Evolutionary conservation across 2,888 invertebrate species (phyloP).

Genomic region (Graphium colonna): DNA sequence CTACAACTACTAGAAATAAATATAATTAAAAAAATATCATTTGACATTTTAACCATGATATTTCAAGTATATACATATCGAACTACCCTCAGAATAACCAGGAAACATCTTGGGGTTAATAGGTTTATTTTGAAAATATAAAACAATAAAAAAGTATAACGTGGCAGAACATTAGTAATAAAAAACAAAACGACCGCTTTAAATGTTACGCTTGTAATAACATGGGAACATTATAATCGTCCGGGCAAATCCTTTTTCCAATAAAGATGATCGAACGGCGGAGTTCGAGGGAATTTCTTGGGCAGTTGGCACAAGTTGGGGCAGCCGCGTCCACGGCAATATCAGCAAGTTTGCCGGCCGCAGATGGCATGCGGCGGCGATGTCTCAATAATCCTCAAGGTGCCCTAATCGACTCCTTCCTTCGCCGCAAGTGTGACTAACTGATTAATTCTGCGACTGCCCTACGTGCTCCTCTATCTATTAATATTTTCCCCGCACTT

Average conservation of each 20-base stretch:
- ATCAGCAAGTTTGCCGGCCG: slow-evolving; percentile 68
- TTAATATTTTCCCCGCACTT: slow-evolving; percentile 70
- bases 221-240: slow-evolving; percentile 10
- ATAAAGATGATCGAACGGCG: slow-evolving; percentile 55
- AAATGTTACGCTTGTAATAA: too few species aligned
- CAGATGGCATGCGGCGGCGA: slow-evolving; percentile 70
- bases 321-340: slow-evolving; percentile 62
- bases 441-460: slow-evolving; percentile 74
- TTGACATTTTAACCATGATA: too few species aligned
- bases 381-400: slow-evolving; percentile 78
- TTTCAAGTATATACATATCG: too few species aligned
- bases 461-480: slow-evolving; percentile 63
- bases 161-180: too few species aligned
- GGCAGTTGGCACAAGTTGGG: slow-evolving; percentile 74
- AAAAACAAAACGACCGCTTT: too few species aligned
- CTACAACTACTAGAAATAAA: too few species aligned
- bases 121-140: too few species aligned
- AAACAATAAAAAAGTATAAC: too few species aligned
- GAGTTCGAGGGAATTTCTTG: slow-evolving; percentile 68
- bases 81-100: too few species aligned
- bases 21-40: too few species aligned
- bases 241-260: slow-evolving; percentile 21
- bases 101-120: too few species aligned
- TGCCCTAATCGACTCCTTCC: slow-evolving; percentile 77
- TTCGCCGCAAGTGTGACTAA: slow-evolving; percentile 77